phyloP scores from a whole-genome alignment of 2,888 invertebrate genomes.

The Cheilosia variabilis region DNA sequence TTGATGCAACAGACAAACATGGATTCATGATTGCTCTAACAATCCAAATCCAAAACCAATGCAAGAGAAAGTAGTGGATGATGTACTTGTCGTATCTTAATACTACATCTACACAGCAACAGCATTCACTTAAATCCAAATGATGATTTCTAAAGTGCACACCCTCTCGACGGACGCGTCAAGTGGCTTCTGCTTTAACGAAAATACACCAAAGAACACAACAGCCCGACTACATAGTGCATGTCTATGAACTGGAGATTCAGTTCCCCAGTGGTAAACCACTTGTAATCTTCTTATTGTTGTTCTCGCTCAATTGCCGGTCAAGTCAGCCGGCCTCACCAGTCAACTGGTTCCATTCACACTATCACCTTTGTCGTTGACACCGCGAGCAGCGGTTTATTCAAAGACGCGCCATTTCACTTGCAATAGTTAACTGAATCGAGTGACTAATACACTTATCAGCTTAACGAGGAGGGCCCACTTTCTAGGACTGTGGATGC shows the following conservation, averaged over 20 bases:
- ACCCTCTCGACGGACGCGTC: conserved; percentile 64
- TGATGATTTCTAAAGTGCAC: conserved; percentile 61
- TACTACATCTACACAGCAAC: conserved; percentile 20
- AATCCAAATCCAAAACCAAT: background rate
- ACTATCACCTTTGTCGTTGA: conserved; percentile 55
- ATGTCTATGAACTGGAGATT: conserved; percentile 16
- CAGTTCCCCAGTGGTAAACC: conserved; percentile 22
- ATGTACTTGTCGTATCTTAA: conserved; percentile 10
- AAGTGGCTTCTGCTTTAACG: conserved; percentile 33
- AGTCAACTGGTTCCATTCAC: conserved; percentile 65
- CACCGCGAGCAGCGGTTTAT: conserved; percentile 13
- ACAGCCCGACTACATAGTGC: conserved; percentile 11
- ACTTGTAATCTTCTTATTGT: conserved; percentile 68
- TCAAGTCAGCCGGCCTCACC: conserved; percentile 50
- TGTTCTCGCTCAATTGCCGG: conserved; percentile 69
- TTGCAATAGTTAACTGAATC: conserved; percentile 59
- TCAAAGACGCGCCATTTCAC: conserved; percentile 39
- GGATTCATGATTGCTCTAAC: background rate
- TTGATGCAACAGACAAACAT: too few species aligned
- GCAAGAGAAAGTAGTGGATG: conserved; percentile 39
- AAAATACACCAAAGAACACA: conserved; percentile 16
- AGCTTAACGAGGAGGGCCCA: conserved; percentile 59
- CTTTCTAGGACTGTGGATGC: conserved; percentile 12
- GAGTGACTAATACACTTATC: conserved; percentile 73
- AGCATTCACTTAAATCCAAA: conserved; percentile 53